These are phyloP conservation scores for Thereva unica DNA, from an alignment of 2,888 invertebrate genomes.

Conservation along the genomic window DNA sequence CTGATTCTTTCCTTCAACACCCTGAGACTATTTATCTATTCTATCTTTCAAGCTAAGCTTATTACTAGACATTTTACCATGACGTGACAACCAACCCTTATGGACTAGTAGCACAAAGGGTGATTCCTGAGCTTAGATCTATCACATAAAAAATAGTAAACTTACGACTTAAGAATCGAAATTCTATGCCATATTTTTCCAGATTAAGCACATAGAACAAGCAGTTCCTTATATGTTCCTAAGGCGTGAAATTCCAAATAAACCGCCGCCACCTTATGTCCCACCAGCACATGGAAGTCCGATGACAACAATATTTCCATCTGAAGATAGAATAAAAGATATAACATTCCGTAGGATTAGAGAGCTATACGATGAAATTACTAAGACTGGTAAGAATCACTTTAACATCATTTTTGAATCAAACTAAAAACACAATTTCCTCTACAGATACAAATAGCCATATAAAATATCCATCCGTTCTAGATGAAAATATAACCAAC, in stretches of 20 bases:
- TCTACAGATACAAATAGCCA: slow-evolving; percentile 45
- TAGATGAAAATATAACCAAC: slow-evolving; percentile 55
- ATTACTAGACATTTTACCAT: no score
- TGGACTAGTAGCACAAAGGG: no score
- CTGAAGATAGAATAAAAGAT: slow-evolving; percentile 51
- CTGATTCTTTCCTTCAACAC: no score
- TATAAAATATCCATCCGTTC: slow-evolving; percentile 47
- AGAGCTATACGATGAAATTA: slow-evolving; percentile 50
- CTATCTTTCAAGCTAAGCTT: no score
- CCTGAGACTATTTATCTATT: no score
- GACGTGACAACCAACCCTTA: no score
- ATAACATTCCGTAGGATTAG: slow-evolving; percentile 51
- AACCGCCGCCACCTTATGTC: slow-evolving; percentile 76
- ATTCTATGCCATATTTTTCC: slow-evolving; percentile 41
- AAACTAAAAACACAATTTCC: not conserved
- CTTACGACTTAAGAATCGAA: no score
- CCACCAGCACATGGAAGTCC: slow-evolving; percentile 62
- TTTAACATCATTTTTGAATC: not conserved
- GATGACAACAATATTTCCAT: slow-evolving; percentile 54
- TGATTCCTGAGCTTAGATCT: no score
- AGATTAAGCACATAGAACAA: slow-evolving; percentile 66
- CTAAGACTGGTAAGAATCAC: slow-evolving; percentile 51
- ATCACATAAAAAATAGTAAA: no score
- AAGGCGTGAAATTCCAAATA: slow-evolving; percentile 70
- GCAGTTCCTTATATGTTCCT: slow-evolving; percentile 59